A percentile compares a stretch with the other conserved stretches of the same genome.
These are phyloP conservation scores for Drosophila trichaetosa DNA, from an alignment of 2,888 invertebrate species.

Conservation along the genomic window DNA sequence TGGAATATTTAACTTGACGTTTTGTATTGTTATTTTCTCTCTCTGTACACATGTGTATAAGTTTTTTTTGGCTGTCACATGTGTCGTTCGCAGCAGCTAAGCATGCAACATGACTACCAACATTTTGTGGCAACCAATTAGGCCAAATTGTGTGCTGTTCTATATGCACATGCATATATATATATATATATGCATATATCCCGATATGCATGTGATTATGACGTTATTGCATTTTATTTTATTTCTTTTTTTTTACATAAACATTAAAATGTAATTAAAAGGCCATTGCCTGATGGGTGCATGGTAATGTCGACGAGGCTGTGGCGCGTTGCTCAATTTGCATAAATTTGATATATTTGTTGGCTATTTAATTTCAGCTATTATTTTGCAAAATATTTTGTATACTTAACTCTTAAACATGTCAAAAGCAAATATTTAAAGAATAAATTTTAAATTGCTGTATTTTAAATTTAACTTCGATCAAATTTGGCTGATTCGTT, in stretches of 20 bases:
- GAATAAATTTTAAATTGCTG: not conserved
- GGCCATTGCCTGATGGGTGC: slow-evolving; percentile 38
- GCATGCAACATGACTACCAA: slow-evolving; percentile 36
- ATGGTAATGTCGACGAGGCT: not conserved
- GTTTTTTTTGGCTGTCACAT: slow-evolving; percentile 51
- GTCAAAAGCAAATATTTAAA: not conserved
- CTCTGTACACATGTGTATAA: not conserved
- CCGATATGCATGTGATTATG: slow-evolving; percentile 36
- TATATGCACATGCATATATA: slow-evolving; percentile 21
- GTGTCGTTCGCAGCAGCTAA: slow-evolving; percentile 44
- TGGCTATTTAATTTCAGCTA: not conserved
- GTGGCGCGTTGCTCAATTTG: not conserved
- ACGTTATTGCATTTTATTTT: slow-evolving; percentile 35
- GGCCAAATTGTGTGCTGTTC: slow-evolving; percentile 56
- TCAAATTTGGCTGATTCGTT: not conserved
- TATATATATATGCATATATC: not conserved
- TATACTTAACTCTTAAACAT: not conserved
- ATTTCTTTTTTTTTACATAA: slow-evolving; percentile 29
- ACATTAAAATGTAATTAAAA: slow-evolving; percentile 73
- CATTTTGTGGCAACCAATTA: slow-evolving; percentile 69
- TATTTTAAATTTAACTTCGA: not conserved
- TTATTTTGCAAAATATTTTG: not conserved
- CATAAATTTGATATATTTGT: not conserved
- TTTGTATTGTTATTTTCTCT: not conserved
- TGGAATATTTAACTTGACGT: not conserved